Conservation (phyloP, 2,113 vertebrate genomes). For the Clarias macrocephalus region DNA sequence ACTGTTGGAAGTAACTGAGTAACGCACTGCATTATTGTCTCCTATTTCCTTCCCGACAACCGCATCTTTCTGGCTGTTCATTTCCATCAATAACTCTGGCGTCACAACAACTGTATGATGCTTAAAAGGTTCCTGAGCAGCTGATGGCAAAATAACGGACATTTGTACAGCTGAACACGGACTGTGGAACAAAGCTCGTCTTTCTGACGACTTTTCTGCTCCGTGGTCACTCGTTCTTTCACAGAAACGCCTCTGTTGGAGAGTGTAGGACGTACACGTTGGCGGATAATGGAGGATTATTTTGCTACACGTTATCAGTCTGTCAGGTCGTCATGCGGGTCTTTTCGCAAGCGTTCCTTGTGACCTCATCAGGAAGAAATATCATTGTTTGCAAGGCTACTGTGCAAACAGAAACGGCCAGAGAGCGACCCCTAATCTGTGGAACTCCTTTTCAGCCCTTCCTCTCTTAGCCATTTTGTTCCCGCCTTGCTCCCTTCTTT, state of each 20-base stretch:
- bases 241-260: background rate
- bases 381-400: slow-evolving; percentile 49
- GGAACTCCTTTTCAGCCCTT: slow-evolving; percentile 48
- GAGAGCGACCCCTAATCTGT: slow-evolving; percentile 48
- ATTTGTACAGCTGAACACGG: background rate
- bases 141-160: background rate
- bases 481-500: slow-evolving; percentile 31
- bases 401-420: slow-evolving; percentile 50
- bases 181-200: background rate
- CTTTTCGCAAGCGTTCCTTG: slow-evolving; percentile 16
- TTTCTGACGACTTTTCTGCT: background rate
- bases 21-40: slow-evolving; percentile 8
- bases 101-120: background rate
- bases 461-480: slow-evolving; percentile 33
- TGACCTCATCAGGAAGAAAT: slow-evolving; percentile 49
- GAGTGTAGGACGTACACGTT: background rate
- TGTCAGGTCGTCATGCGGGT: background rate
- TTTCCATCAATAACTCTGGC: background rate
- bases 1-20: background rate
- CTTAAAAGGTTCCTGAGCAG: slow-evolving; percentile 4
- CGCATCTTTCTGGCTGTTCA: background rate
- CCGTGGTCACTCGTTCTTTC: background rate
- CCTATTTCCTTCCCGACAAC: slow-evolving; percentile 6
- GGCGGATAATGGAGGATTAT: slow-evolving; percentile 18
- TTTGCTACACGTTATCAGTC: slow-evolving; percentile 28